phyloP scores from a whole-genome alignment of 2,888 invertebrate genomes.

The Tetranychus piercei region DNA sequence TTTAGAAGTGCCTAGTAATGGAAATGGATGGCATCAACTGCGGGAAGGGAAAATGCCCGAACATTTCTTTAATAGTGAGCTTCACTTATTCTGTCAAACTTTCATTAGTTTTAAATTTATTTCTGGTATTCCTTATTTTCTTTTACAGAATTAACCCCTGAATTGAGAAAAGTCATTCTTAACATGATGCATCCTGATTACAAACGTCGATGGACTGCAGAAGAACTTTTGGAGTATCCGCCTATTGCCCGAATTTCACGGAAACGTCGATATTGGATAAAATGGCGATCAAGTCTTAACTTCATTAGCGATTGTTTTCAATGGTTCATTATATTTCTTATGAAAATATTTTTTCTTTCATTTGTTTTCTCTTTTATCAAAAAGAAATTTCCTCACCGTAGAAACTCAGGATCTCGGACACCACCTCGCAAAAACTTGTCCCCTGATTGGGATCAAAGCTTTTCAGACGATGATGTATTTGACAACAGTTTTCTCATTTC shows the following conservation, averaged over 20 bases:
- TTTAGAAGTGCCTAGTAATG: slow-evolving; percentile 48
- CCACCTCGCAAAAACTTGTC: neutral
- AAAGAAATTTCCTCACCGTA: neutral
- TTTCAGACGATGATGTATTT: slow-evolving; percentile 11
- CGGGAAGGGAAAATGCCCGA: slow-evolving; percentile 31
- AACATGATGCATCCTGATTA: slow-evolving; percentile 43
- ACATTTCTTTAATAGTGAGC: slow-evolving; percentile 19
- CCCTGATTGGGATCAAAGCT: slow-evolving; percentile 9
- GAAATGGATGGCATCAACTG: slow-evolving; percentile 48
- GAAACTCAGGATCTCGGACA: neutral
- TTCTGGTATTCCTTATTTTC: neutral
- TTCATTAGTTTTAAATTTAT: neutral
- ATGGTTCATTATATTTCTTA: neutral
- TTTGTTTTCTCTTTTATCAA: neutral
- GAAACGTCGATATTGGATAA: neutral
- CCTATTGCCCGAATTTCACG: neutral
- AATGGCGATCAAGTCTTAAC: neutral
- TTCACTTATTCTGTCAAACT: neutral
- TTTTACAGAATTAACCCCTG: slow-evolving; percentile 34
- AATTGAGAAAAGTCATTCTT: slow-evolving; percentile 39
- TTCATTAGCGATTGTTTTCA: neutral
- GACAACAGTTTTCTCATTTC: neutral
- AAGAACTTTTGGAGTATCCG: slow-evolving; percentile 36
- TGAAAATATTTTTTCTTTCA: neutral
- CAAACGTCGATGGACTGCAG: slow-evolving; percentile 38